Conservation (phyloP, 2,113 vertebrate genomes). For the Rhinolophus sinicus region DNA sequence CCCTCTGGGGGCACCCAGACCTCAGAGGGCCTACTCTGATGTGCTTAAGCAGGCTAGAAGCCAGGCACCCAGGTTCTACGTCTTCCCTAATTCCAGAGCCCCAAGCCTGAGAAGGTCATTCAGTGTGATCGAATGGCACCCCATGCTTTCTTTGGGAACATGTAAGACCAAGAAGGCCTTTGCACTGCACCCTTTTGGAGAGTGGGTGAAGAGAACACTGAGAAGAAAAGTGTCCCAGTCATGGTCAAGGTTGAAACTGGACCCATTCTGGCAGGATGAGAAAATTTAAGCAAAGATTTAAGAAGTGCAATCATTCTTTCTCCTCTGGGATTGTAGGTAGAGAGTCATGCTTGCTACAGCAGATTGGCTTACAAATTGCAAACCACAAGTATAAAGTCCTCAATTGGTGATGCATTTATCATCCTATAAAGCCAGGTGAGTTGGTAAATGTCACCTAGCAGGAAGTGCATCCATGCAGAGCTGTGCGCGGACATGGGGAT, state of each 20-base stretch:
- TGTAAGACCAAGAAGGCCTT: background rate
- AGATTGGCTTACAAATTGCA: background rate
- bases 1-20: background rate
- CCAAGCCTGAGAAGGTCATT: background rate
- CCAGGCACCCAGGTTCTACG: background rate
- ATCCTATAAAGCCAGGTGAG: background rate
- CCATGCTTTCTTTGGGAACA: background rate
- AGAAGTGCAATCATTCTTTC: background rate
- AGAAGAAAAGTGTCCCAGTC: background rate
- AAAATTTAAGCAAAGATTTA: background rate
- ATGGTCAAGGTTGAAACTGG: background rate
- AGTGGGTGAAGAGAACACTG: background rate
- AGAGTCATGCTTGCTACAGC: background rate
- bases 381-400: background rate
- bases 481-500: accelerated
- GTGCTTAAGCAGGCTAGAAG: background rate
- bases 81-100: background rate
- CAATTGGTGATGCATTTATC: background rate
- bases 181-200: background rate
- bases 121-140: background rate
- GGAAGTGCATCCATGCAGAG: background rate
- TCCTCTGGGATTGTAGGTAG: background rate
- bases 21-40: background rate
- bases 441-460: background rate
- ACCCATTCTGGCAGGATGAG: background rate